Base-by-base conservation (phyloP, 1,140 invertebrate genomes). In the Drosophila sp. region DNA sequence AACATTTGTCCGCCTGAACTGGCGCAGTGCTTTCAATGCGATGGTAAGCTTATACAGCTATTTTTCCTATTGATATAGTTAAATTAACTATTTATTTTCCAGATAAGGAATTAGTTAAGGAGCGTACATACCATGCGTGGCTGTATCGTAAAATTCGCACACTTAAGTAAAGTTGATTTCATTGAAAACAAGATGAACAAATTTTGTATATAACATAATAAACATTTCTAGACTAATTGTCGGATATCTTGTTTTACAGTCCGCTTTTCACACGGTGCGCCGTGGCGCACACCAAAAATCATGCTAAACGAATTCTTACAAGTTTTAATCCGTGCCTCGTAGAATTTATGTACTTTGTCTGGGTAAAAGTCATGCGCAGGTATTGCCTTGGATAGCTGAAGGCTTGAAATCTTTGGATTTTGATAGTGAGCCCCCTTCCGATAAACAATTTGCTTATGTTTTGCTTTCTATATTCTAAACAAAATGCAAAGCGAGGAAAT, bases 1-100 rank as follows among this genome's bases (percentile, higher is more conserved):
- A 91, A 91, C 38, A 84, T 92, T 58, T 92, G 83, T 54, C 91
- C 91, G 1, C 75, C 89, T 0, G 66, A 78, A 7, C 46, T 90
- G 46, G 51, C 76, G 1, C 64, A 91, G 29, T 78, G 80, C 51
- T 89, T 86, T 45, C 74, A 91, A 43, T 54, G 56, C 4, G 90
- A 91, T 51, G 89, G 89, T 91, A 13, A 53, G 2, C 0, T 6
- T 34, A n/a, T 4, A 11, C 1, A 21, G 21, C 4, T 4, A 21
- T 40, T 18, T 14, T 1, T 34, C 36, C 18, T 3, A 11, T 36
- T 54, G 6, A 25, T 3, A 13, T 11, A 46, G 16, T 18, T 38
- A 27, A 64, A 41, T 36, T 14, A 43, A 16, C 16, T 45, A 41
- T 34, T 5, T 14, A 16, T 46, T 36, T 11, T 45, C 7, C 45